Base-by-base conservation (phyloP, 2,888 invertebrate species). In the Horisme vitalbata region DNA sequence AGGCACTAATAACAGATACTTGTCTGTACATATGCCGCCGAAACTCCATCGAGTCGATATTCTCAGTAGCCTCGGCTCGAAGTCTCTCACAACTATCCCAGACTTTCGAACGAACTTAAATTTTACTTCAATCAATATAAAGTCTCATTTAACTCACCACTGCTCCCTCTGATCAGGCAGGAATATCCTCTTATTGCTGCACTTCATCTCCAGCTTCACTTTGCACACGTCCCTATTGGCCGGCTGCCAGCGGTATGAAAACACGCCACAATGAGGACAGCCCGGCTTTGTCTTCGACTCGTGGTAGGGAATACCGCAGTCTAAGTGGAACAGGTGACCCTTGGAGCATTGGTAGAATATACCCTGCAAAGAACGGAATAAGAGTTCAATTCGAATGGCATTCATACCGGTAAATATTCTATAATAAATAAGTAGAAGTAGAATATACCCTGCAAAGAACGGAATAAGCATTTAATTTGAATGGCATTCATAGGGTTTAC, bases 281-380 rank as follows among this genome's bases (percentile, higher is more conserved):
- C 89, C 89, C 0, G 75, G 68, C 3, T 57, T 59, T 11, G 45
- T 26, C 51, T 74, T 75, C 12, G 56, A 43, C 23, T 78, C 79
- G 54, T 57, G 66, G 62, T 65, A 65, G 0, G 85, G 83, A n/a
- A 92, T 75, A 8, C 94, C 94, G 70, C 97, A 97, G 41, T 94
- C 94, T 41, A 93, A 85, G 83, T 97, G 97, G 80, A 95, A 97
- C 57, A 96, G 92, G 79, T 97, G 97, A 11, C 93, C 92, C 45
- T 91, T 85, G 36, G 92, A 91, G 77, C 97, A 98, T 62, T 95
- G 94, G 64, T 94, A 92, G 87, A 97, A 97, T 58, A 92, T 92
- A 2, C 97, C 97, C 95, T 95, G 79, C 1, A 26, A 15, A 8
- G 12, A 1, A 14, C 6, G 23, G 15, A 27, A n/a, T 18, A 36